A percentile compares a stretch with the other conserved stretches of the same genome.
phyloP scores from a whole-genome alignment of 2,888 invertebrate species.

The Acanthococcus lagerstroemiae region DNA sequence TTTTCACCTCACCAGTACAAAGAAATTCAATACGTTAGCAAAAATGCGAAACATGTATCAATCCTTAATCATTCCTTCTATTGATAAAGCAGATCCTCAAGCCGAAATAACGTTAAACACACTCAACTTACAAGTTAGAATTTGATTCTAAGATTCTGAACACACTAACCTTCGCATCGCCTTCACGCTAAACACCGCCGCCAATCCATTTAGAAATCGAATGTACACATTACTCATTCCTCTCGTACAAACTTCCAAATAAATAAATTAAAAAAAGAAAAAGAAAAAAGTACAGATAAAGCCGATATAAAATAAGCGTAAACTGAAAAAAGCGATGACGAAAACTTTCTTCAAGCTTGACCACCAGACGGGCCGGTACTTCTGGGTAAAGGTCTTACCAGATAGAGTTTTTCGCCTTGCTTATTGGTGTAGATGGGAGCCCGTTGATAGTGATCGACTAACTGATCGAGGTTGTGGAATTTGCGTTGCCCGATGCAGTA shows the following conservation, averaged over 20 bases:
- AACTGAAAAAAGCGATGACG: conserved; percentile 8
- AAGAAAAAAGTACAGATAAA: background rate
- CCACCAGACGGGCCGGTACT: conserved; percentile 38
- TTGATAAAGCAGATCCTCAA: too few relatives aligned
- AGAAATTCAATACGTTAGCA: too few relatives aligned
- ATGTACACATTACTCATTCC: too few relatives aligned
- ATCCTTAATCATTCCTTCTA: too few relatives aligned
- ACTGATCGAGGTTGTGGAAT: conserved; percentile 88
- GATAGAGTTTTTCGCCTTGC: conserved; percentile 93
- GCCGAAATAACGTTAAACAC: too few relatives aligned
- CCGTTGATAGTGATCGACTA: conserved; percentile 96
- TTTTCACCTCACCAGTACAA: too few relatives aligned
- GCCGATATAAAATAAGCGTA: conserved; percentile 23
- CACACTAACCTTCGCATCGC: too few relatives aligned
- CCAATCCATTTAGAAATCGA: too few relatives aligned
- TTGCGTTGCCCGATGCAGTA: conserved; percentile 97
- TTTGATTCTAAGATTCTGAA: too few relatives aligned
- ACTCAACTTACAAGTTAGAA: too few relatives aligned
- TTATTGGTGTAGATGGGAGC: conserved; percentile 98
- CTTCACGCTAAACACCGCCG: too few relatives aligned
- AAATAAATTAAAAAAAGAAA: background rate
- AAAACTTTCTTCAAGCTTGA: conserved; percentile 15
- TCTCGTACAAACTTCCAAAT: background rate
- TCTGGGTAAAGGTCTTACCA: conserved; percentile 84
- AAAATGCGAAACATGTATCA: too few relatives aligned